A percentile compares a stretch with the other conserved stretches of the same genome.
These are phyloP conservation scores for Rhagophthalmus giganteus DNA, from an alignment of 2,888 invertebrate species.

Conservation along the genomic window DNA sequence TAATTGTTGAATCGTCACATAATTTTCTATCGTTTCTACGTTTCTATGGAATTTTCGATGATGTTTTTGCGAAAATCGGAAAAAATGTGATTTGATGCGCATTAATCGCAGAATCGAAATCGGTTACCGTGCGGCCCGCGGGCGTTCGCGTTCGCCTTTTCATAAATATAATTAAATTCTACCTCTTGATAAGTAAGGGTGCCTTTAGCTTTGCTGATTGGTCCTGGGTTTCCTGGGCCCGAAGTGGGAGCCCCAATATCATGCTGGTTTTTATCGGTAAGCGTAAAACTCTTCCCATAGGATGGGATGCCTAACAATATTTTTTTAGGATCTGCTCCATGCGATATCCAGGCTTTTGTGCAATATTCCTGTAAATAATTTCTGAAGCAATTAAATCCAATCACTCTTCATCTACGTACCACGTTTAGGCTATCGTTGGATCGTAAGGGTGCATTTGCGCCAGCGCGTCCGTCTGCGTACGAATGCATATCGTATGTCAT, in stretches of 20 bases:
- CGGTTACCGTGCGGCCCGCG: too few species aligned
- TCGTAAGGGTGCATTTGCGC: constrained; percentile 17
- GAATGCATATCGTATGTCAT: constrained; percentile 26
- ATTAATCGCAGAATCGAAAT: too few species aligned
- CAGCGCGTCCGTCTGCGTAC: constrained; percentile 8
- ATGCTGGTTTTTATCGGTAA: constrained; percentile 19
- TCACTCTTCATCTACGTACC: constrained; percentile 12
- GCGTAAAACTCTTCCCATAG: constrained; percentile 35
- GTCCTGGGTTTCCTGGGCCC: constrained; percentile 23
- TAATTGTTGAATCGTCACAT: too few species aligned
- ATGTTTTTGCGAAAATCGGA: too few species aligned
- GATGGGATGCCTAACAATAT: constrained; percentile 36
- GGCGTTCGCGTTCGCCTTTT: too few species aligned
- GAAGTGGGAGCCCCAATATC: constrained; percentile 31
- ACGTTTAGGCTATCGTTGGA: constrained; percentile 15
- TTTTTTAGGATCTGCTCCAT: constrained; percentile 26
- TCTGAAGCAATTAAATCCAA: too few species aligned
- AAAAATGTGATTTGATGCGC: too few species aligned
- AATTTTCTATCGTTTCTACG: too few species aligned
- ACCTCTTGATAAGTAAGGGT: constrained; percentile 17
- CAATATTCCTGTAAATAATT: constrained; percentile 13
- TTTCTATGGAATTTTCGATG: too few species aligned
- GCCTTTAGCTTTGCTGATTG: constrained; percentile 5
- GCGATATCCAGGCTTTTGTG: constrained; percentile 16
- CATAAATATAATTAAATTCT: too few species aligned